phyloP scores from a whole-genome alignment of 1,140 invertebrate genomes.

The Probaryconus sp. region DNA sequence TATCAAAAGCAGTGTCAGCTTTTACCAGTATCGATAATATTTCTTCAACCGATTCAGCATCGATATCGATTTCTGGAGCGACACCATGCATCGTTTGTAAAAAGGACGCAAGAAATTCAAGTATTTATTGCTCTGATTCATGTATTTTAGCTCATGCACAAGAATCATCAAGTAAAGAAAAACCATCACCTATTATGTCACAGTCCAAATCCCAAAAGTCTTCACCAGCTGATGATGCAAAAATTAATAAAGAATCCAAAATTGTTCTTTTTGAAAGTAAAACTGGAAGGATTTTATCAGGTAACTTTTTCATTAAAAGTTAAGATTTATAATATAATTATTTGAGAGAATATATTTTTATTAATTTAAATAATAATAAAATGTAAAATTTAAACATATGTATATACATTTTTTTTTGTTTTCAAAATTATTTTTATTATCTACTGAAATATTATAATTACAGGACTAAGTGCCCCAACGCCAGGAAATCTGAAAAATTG shows the following conservation, averaged over 20 bases:
- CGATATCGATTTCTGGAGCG: slow-evolving; percentile 10
- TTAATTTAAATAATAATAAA: not conserved
- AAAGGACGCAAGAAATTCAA: slow-evolving; percentile 82
- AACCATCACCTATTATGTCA: slow-evolving; percentile 50
- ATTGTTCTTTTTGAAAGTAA: slow-evolving; percentile 90
- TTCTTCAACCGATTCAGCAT: slow-evolving; percentile 10
- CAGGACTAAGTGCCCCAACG: slow-evolving; percentile 87
- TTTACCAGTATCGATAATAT: not conserved
- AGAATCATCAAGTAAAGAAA: slow-evolving; percentile 82
- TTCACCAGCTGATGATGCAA: not conserved
- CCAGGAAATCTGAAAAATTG: slow-evolving; percentile 87
- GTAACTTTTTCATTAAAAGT: too few species aligned
- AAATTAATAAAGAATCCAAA: slow-evolving; percentile 77
- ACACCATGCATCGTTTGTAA: slow-evolving; percentile 86
- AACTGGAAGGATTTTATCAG: slow-evolving; percentile 85
- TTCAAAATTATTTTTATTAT: not conserved
- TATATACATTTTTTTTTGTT: slow-evolving; percentile 1
- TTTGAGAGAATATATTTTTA: not conserved
- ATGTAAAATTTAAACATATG: slow-evolving; percentile 1
- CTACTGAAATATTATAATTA: slow-evolving; percentile 23
- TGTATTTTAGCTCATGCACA: slow-evolving; percentile 92
- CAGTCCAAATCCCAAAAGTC: slow-evolving; percentile 70
- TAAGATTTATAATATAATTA: slow-evolving; percentile 10
- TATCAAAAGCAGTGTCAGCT: slow-evolving; percentile 2
- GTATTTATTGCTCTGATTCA: slow-evolving; percentile 92